Evolutionary conservation across 2,888 invertebrate genomes (phyloP).

Genomic region (Melanchra persicariae): DNA sequence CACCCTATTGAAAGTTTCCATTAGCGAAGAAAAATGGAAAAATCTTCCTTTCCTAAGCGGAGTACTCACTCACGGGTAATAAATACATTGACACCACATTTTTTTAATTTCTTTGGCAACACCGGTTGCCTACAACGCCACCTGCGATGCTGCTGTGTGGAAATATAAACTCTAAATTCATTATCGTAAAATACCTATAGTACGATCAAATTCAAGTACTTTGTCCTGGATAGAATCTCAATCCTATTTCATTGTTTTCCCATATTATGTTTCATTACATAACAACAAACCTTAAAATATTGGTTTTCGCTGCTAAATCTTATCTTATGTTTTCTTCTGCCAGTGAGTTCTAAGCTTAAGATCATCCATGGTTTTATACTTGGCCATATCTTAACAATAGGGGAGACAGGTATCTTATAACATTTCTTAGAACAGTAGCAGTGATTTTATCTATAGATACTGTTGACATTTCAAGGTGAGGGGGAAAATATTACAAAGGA

Average conservation of each 20-base stretch:
- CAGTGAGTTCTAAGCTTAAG: background rate
- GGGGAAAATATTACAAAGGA: background rate
- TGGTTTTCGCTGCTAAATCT: background rate
- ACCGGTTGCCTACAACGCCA: background rate
- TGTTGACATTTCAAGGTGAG: background rate
- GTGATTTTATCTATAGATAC: background rate
- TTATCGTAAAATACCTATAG: background rate
- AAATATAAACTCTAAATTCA: background rate
- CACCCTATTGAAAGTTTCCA: conserved; percentile 17
- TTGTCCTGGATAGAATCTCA: background rate
- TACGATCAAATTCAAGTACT: background rate
- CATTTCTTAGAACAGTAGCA: background rate
- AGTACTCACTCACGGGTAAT: background rate
- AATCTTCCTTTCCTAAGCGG: background rate
- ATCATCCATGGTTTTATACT: background rate
- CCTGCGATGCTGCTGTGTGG: background rate
- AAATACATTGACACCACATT: background rate
- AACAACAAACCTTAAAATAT: no score
- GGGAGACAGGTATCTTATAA: background rate
- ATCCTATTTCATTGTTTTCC: background rate
- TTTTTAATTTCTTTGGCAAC: no score
- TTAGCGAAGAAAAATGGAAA: conserved; percentile 27
- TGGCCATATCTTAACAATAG: background rate
- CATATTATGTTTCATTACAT: background rate
- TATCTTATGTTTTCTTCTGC: background rate